These are phyloP conservation scores for Mustela erminea DNA, from an alignment of 2,797 vertebrate genomes.

Conservation along the genomic window DNA sequence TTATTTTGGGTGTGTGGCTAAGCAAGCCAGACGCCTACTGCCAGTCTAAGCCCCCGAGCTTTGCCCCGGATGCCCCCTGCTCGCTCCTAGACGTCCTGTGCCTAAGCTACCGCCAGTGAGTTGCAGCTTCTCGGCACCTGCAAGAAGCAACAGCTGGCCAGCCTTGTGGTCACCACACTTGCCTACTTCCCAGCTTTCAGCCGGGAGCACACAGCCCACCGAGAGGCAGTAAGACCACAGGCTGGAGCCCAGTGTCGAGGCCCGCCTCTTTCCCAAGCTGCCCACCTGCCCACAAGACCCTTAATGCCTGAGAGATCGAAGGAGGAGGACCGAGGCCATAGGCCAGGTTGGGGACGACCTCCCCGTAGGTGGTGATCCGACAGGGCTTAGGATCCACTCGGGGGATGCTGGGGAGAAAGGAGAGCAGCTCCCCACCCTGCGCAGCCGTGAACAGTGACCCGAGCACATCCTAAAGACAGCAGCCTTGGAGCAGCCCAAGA, in stretches of 20 bases:
- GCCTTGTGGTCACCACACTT: conserved; percentile 93
- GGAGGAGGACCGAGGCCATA: conserved; percentile 91
- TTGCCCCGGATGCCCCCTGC: conserved; percentile 92
- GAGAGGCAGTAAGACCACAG: conserved; percentile 93
- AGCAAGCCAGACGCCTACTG: conserved; percentile 87
- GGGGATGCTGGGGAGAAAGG: not conserved
- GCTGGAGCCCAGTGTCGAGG: conserved; percentile 93
- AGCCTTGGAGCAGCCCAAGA: conserved; percentile 90
- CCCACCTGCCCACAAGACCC: conserved; percentile 90
- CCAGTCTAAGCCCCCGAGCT: conserved; percentile 87
- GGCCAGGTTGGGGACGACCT: conserved; percentile 85
- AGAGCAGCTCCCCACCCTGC: rapidly evolving
- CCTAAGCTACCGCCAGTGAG: conserved; percentile 94
- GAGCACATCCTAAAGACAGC: conserved; percentile 90
- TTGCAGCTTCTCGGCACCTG: conserved; percentile 93
- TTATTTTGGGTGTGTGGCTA: not conserved
- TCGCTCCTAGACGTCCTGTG: conserved; percentile 93
- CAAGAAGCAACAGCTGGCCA: conserved; percentile 94
- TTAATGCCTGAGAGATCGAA: conserved; percentile 94
- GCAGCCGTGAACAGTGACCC: conserved; percentile 92
- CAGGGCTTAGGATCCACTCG: not conserved
- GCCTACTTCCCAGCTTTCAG: conserved; percentile 94
- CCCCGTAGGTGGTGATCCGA: conserved; percentile 74
- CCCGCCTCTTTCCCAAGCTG: conserved; percentile 91
- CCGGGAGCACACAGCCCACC: conserved; percentile 89